These are phyloP conservation scores for Drosophila mercatorum DNA, from an alignment of 2,888 invertebrate species.

Conservation along the genomic window DNA sequence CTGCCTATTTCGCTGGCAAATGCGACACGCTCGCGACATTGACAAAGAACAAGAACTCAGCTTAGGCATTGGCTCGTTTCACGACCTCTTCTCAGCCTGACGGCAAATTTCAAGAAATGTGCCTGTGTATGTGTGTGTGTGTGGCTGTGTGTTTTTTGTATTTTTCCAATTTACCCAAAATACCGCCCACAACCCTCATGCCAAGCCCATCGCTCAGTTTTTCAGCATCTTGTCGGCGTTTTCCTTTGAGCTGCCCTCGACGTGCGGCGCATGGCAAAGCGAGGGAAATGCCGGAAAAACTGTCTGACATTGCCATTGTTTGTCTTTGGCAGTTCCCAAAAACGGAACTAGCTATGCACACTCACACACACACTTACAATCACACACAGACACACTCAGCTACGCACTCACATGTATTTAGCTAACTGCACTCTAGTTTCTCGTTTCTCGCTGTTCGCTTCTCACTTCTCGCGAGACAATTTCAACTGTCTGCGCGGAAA, in stretches of 20 bases:
- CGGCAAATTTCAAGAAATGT: conserved; percentile 41
- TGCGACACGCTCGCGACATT: conserved; percentile 57
- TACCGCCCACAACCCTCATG: conserved; percentile 3
- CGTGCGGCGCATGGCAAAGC: conserved; percentile 67
- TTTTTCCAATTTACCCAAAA: conserved; percentile 24
- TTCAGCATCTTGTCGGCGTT: conserved; percentile 41
- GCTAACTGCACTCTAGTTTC: conserved; percentile 46
- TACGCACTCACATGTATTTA: conserved; percentile 16
- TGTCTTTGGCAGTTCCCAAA: conserved; percentile 53
- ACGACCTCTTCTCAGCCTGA: conserved; percentile 39
- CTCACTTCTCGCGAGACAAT: conserved; percentile 26
- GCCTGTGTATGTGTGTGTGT: neutral
- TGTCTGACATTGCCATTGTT: conserved; percentile 63
- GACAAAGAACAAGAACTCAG: conserved; percentile 39
- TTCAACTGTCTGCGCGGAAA: conserved; percentile 41
- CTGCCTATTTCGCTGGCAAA: conserved; percentile 29
- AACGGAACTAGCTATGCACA: conserved; percentile 59
- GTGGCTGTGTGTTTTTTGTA: neutral
- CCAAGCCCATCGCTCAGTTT: conserved; percentile 12
- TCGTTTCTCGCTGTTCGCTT: conserved; percentile 14
- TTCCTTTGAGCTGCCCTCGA: conserved; percentile 58
- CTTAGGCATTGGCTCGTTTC: conserved; percentile 34
- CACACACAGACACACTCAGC: conserved; percentile 8
- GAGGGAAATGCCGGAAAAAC: conserved; percentile 63
- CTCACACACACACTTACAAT: conserved; percentile 2